Percentiles rank a stretch among this genome's conserved stretches.
phyloP scores from a whole-genome alignment of 2,888 invertebrate species.

The Carabus problematicus region DNA sequence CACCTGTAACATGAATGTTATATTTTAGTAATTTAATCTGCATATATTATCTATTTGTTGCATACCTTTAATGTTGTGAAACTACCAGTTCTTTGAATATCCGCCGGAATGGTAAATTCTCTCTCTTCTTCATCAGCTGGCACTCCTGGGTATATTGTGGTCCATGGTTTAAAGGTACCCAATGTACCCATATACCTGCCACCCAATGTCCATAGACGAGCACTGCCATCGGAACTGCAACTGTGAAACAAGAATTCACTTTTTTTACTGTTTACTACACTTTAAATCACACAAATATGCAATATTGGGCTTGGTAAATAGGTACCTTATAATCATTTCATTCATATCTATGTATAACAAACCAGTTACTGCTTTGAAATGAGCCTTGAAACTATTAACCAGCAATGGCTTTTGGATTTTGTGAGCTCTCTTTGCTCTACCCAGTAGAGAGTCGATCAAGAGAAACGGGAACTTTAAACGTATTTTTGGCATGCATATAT shows the following conservation, averaged over 20 bases:
- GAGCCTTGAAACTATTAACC: constrained; percentile 74
- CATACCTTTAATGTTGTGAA: constrained; percentile 77
- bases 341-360: constrained; percentile 72
- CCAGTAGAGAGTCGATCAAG: constrained; percentile 70
- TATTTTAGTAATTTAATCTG: not conserved
- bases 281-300: not conserved
- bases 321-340: constrained; percentile 72
- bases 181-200: constrained; percentile 75
- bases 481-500: constrained; percentile 68
- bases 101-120: constrained; percentile 72
- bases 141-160: constrained; percentile 54
- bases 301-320: not conserved
- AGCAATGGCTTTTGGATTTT: constrained; percentile 66
- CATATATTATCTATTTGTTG: constrained; percentile 1
- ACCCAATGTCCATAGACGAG: constrained; percentile 76
- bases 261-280: not conserved
- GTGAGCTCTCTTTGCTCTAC: constrained; percentile 72
- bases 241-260: constrained; percentile 45
- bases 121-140: constrained; percentile 54
- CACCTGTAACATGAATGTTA: constrained; percentile 52
- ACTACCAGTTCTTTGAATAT: constrained; percentile 76
- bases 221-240: constrained; percentile 64
- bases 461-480: constrained; percentile 76
- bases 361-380: constrained; percentile 71
- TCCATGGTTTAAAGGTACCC: constrained; percentile 74